phyloP scores from a whole-genome alignment of 2,797 vertebrate species.

The Enteromius argenteus region DNA sequence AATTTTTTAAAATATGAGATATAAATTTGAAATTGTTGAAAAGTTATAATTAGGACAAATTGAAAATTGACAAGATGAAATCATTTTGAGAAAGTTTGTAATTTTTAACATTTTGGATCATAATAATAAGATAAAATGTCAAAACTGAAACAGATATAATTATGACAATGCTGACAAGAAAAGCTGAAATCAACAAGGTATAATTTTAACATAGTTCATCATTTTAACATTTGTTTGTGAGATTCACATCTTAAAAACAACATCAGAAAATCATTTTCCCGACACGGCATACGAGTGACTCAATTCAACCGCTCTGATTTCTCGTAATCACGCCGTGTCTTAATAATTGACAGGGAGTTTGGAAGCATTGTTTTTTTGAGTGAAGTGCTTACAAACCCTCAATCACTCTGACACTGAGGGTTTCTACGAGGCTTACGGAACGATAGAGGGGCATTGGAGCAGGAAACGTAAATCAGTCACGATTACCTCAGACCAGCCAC shows the following conservation, averaged over 20 bases:
- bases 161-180: no score
- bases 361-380: constrained; percentile 45
- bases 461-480: constrained; percentile 51
- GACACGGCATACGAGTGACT: neutral
- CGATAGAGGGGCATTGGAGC: constrained; percentile 19
- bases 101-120: no score
- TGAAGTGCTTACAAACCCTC: constrained; percentile 66
- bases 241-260: neutral
- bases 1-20: no score
- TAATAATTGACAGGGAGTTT: constrained; percentile 46
- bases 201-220: no score
- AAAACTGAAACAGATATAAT: no score
- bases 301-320: constrained; percentile 4
- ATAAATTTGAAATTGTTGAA: no score
- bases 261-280: neutral
- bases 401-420: constrained; percentile 62
- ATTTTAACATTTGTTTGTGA: neutral
- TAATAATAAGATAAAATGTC: no score
- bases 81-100: no score
- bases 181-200: no score
- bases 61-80: no score
- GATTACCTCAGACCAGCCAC: constrained; percentile 57
- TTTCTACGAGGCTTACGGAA: constrained; percentile 29
- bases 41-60: no score
- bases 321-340: constrained; percentile 17